phyloP scores from a whole-genome alignment of 2,113 vertebrate species.

The Podiceps cristatus region DNA sequence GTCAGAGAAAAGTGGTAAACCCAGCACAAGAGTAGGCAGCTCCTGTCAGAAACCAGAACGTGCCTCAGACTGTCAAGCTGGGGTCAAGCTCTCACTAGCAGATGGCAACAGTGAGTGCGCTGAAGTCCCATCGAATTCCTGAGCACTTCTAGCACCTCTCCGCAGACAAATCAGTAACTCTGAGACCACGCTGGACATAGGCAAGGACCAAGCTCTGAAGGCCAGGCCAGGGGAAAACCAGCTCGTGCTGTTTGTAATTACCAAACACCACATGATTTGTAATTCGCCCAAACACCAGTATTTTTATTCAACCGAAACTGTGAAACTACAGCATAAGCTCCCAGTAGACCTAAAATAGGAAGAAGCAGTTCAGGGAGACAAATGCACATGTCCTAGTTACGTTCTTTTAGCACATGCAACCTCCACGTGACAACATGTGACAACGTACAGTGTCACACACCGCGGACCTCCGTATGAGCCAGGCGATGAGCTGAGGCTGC shows the following conservation, averaged over 20 bases:
- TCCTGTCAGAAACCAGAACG: background rate
- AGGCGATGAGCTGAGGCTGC: rapidly evolving
- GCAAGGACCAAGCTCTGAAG: background rate
- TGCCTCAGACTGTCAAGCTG: background rate
- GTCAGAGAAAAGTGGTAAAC: background rate
- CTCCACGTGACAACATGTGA: background rate
- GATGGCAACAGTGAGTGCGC: background rate
- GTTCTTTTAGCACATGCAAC: background rate
- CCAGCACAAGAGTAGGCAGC: background rate
- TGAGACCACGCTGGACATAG: background rate
- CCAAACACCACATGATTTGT: background rate
- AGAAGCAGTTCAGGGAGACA: background rate
- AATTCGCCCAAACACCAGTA: rapidly evolving
- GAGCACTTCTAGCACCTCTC: background rate
- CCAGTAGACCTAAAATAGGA: background rate
- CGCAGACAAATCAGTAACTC: background rate
- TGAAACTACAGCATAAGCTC: background rate
- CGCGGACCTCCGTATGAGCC: background rate
- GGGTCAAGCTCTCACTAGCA: rapidly evolving
- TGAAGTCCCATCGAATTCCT: background rate
- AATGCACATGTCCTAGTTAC: background rate
- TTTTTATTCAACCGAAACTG: background rate
- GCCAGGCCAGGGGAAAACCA: background rate
- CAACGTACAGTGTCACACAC: background rate
- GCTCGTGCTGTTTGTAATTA: background rate